phyloP scores from a whole-genome alignment of 2,888 invertebrate species.

The Germaria angustata region DNA sequence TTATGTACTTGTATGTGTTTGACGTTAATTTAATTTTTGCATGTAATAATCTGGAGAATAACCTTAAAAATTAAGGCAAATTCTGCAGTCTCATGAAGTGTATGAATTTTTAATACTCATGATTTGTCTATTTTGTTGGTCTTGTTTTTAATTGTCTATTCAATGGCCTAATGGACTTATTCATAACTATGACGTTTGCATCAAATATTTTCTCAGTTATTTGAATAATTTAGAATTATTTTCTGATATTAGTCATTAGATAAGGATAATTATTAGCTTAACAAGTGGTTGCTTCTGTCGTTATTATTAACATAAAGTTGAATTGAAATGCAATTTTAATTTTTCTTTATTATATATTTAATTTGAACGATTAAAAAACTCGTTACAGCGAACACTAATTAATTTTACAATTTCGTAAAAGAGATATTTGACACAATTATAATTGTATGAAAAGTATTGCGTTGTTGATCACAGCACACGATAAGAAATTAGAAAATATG shows the following conservation, averaged over 20 bases:
- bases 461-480: background rate
- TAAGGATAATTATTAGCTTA: background rate
- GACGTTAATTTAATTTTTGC: no score
- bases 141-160: background rate
- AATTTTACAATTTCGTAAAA: background rate
- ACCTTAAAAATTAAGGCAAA: no score
- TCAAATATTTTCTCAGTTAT: background rate
- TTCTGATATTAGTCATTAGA: conserved; percentile 17
- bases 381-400: background rate
- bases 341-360: background rate
- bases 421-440: conserved; percentile 34
- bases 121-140: no score
- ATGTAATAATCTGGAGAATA: no score
- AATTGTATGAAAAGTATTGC: background rate
- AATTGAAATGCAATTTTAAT: conserved; percentile 15
- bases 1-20: no score
- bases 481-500: background rate
- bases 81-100: no score
- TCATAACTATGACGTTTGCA: background rate
- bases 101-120: no score
- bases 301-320: background rate
- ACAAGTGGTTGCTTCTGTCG: background rate
- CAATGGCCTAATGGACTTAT: background rate
- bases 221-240: background rate
- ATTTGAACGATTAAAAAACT: conserved; percentile 17